Evolutionary conservation across 2,797 vertebrate species (phyloP).

Genomic region (Coilia nasus): DNA sequence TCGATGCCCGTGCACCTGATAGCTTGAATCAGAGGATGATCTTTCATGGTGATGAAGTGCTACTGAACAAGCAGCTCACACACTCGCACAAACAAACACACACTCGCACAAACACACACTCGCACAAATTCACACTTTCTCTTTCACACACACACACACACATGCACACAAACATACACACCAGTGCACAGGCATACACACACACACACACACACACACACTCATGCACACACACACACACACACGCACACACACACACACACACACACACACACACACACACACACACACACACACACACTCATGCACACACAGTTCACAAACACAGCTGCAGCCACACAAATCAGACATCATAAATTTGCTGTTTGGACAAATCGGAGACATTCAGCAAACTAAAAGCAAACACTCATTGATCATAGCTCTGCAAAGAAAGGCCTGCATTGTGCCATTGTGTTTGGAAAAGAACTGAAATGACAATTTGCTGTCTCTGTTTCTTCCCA

Average conservation of each 20-base stretch:
- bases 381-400: slow-evolving; percentile 21
- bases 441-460: neutral
- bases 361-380: neutral
- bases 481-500: neutral
- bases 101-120: no score
- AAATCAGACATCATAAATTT: slow-evolving; percentile 11
- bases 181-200: no score
- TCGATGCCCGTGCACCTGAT: slow-evolving; percentile 2
- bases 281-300: no score
- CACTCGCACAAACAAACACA: no score
- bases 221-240: no score
- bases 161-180: no score
- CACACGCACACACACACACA: no score
- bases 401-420: slow-evolving; percentile 11
- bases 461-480: neutral
- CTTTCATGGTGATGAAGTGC: neutral
- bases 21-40: neutral
- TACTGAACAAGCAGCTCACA: slow-evolving; percentile 1
- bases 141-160: no score
- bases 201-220: no score
- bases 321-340: slow-evolving; percentile 1
- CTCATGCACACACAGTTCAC: neutral
- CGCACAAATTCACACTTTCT: no score
- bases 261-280: no score
- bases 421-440: neutral